These are phyloP conservation scores for Catharus bicknelli DNA, from an alignment of 2,113 vertebrate species.

Conservation along the genomic window DNA sequence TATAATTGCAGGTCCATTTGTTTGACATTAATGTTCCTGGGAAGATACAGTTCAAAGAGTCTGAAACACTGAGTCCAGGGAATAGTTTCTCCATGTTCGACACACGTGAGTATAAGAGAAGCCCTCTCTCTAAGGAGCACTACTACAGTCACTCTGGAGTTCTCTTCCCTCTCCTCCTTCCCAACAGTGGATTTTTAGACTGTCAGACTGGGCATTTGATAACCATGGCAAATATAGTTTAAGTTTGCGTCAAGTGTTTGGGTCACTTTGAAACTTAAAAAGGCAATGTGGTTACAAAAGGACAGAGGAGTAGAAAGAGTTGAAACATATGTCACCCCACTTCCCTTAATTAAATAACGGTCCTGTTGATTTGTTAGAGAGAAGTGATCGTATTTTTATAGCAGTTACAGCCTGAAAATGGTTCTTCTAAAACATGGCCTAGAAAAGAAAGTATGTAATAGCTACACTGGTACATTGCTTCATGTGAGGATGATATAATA, in stretches of 20 bases:
- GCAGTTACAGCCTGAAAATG: background rate
- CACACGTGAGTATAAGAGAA: constrained; percentile 82
- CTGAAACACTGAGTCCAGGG: constrained; percentile 89
- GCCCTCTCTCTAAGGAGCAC: background rate
- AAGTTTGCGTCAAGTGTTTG: background rate
- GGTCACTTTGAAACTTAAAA: background rate
- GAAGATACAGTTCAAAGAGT: constrained; percentile 95
- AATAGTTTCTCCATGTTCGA: constrained; percentile 88
- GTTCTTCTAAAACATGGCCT: background rate
- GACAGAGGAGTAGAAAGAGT: background rate
- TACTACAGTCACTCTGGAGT: background rate
- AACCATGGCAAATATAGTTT: background rate
- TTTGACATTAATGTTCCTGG: constrained; percentile 95
- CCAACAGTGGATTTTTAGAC: background rate
- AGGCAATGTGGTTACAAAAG: background rate
- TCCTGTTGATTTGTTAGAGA: background rate
- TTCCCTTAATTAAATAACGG: background rate
- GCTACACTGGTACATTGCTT: background rate
- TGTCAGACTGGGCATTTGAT: background rate
- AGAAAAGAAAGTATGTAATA: background rate
- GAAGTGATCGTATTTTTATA: background rate
- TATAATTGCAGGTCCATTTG: constrained; percentile 87
- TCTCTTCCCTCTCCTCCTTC: background rate
- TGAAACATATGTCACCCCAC: background rate
- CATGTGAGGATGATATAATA: background rate